Base-by-base conservation (phyloP, 2,113 vertebrate species). In the Cacatua alba region DNA sequence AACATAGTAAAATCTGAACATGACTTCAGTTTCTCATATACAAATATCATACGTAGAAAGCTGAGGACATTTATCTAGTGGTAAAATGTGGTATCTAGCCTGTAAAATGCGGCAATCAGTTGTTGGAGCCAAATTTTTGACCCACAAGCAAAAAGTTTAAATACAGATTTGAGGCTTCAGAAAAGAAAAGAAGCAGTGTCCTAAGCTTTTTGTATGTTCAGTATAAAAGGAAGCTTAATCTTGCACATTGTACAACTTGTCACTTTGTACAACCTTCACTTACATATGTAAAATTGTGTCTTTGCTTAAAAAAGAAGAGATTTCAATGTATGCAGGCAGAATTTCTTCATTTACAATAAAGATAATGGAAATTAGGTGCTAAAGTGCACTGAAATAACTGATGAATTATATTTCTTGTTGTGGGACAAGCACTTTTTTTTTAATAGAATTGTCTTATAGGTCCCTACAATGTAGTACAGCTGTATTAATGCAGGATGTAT, bases 401-500 rank as follows among this genome's bases (percentile, higher is more conserved):
- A 52, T 10, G 31, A 20, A 43, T 59, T 75, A 17, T 28, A 3
- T 79, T 75, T 78, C 10, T 57, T 74, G 2, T 33, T 60, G 35
- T 59, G 23, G 9, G 29, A 67, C 3, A 70, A 69, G 2, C 6
- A 49, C 5, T 25, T 78, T 77, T 72, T 17, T 16, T 76, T 55
- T 21, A 14, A 13, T 28, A 60, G 11, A 64, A 53, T 20, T 82
- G 8, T 43, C n/a, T 63, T 64, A 21, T 13, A 63, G 10, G 31
- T n/a, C 41, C 9, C 13, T 19, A 18, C 71, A 16, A n/a, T n/a
- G 26, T 18, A 80, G 28, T 11, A 53, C 16, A 67, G 28, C 18
- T 0, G 0, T 26, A 65, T 29, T 9, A 26, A 25, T 59, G 5
- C 11, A 74, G 17, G 7, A 2, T 31, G 16, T 35, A 8, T 46